These are phyloP conservation scores for Saturnia pavonia DNA, from an alignment of 2,888 invertebrate species.

Conservation along the genomic window DNA sequence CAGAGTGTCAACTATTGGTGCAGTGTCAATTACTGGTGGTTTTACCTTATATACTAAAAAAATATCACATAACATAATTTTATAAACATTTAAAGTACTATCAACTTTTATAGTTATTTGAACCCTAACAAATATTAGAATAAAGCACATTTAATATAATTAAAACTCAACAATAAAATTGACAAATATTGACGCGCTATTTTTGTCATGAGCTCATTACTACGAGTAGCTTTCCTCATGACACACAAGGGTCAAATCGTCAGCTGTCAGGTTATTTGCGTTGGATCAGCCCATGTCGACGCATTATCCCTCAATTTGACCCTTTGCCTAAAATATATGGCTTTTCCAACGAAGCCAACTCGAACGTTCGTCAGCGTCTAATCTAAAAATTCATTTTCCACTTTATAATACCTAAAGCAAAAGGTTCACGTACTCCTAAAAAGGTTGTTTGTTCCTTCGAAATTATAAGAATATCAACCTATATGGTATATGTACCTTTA, in stretches of 20 bases:
- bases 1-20: too few species aligned
- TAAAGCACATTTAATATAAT: neutral
- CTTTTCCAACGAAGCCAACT: constrained; percentile 50
- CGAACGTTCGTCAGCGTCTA: constrained; percentile 45
- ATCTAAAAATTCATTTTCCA: constrained; percentile 9
- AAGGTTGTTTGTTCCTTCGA: neutral
- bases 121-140: neutral
- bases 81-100: neutral
- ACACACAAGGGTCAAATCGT: constrained; percentile 43
- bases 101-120: neutral
- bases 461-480: neutral
- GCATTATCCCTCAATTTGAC: constrained; percentile 61
- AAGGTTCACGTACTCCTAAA: neutral
- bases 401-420: constrained; percentile 4
- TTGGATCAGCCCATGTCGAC: constrained; percentile 47
- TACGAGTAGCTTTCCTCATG: constrained; percentile 48
- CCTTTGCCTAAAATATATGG: constrained; percentile 53
- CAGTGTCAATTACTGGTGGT: too few species aligned
- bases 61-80: neutral
- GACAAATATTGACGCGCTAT: constrained; percentile 35
- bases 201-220: constrained; percentile 40
- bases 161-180: neutral
- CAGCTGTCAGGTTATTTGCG: constrained; percentile 56
- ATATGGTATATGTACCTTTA: neutral
- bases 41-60: too few species aligned